Evolutionary conservation across 2,113 vertebrate species (phyloP).

Genomic region (Lasiurus cinereus): DNA sequence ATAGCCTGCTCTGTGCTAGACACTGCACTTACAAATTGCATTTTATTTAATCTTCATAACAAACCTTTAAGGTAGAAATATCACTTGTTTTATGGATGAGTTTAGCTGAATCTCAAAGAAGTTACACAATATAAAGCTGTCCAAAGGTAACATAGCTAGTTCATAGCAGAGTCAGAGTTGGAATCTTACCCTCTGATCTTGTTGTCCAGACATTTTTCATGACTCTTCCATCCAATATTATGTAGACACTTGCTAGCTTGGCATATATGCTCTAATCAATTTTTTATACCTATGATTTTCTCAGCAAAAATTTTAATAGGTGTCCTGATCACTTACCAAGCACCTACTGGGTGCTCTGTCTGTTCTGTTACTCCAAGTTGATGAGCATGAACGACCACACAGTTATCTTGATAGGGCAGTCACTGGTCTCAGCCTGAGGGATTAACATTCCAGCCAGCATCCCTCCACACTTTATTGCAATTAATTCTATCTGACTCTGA

Average conservation of each 20-base stretch:
- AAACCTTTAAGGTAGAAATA: neutral
- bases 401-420: neutral
- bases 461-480: neutral
- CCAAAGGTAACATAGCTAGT: neutral
- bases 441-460: neutral
- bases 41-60: neutral
- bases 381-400: neutral
- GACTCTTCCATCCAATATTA: neutral
- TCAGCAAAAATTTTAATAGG: neutral
- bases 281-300: neutral
- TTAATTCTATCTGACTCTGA: constrained; percentile 59
- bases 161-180: neutral
- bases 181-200: neutral
- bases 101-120: neutral
- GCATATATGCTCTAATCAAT: neutral
- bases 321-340: neutral
- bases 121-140: neutral
- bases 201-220: neutral
- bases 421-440: neutral
- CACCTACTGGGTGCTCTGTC: neutral
- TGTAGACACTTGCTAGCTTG: neutral
- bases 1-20: neutral
- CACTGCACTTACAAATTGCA: neutral
- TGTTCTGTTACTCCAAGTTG: neutral
- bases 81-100: neutral